These are phyloP conservation scores for Thereva nobilitata DNA, from an alignment of 2,888 invertebrate genomes.

Conservation along the genomic window DNA sequence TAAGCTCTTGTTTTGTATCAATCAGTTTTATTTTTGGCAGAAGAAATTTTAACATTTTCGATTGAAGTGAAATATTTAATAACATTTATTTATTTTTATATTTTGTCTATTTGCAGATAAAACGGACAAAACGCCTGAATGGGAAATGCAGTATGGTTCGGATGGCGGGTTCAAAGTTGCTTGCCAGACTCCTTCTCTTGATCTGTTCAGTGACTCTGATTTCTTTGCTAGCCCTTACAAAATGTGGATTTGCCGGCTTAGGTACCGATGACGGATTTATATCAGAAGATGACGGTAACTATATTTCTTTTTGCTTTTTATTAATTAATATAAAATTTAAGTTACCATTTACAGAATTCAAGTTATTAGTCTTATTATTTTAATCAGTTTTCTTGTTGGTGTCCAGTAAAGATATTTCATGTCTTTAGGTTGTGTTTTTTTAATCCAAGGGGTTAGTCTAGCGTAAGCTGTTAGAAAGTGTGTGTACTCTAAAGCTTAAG, in stretches of 20 bases:
- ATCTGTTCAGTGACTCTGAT: constrained; percentile 53
- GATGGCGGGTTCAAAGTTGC: constrained; percentile 52
- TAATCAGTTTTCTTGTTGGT: no score
- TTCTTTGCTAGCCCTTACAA: constrained; percentile 52
- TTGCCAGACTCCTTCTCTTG: constrained; percentile 53
- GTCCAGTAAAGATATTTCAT: no score
- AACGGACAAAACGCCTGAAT: constrained; percentile 30
- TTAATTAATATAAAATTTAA: no score
- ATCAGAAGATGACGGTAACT: constrained; percentile 45
- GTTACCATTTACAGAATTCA: no score
- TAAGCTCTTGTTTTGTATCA: no score
- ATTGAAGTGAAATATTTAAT: background rate
- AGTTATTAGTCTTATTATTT: no score
- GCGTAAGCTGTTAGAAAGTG: no score
- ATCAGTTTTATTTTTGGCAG: background rate
- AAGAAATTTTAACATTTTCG: background rate
- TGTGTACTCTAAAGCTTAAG: no score
- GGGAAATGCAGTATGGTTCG: constrained; percentile 46
- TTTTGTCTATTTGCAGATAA: constrained; percentile 19
- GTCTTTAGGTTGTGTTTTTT: no score
- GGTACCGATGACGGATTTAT: constrained; percentile 46
- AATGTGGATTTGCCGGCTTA: constrained; percentile 54
- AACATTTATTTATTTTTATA: background rate
- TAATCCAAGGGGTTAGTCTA: no score
- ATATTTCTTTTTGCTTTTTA: background rate